These are phyloP conservation scores for Cetonia aurata DNA, from an alignment of 2,888 invertebrate species.

Conservation along the genomic window DNA sequence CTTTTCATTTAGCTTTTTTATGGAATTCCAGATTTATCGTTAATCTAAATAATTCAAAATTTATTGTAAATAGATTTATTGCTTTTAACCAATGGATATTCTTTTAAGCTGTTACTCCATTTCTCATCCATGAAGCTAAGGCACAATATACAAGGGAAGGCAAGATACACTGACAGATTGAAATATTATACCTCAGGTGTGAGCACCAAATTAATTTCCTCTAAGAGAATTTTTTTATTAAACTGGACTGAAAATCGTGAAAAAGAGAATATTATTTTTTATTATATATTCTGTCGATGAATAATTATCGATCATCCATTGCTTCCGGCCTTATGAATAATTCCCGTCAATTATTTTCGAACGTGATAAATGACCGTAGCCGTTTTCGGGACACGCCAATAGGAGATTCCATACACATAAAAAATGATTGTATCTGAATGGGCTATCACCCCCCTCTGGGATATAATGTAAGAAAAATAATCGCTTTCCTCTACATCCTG, in stretches of 20 bases:
- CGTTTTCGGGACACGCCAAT: not conserved
- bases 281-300: not conserved
- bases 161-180: constrained; percentile 1
- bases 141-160: not conserved
- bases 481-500: no score
- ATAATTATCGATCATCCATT: not conserved
- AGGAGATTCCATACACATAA: not conserved
- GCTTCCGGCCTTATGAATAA: not conserved
- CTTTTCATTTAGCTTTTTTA: no score
- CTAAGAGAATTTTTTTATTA: not conserved
- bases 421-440: not conserved
- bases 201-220: not conserved
- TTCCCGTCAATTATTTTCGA: not conserved
- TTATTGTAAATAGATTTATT: no score
- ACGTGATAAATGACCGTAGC: not conserved
- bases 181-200: not conserved
- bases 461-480: no score
- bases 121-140: no score
- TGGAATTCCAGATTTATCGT: no score
- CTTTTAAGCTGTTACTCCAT: no score
- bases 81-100: no score
- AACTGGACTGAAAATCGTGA: not conserved
- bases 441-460: no score
- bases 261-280: not conserved
- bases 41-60: no score